Conservation (phyloP, 30 jellyfish, hydroid and myxozoan species). For the Pelagia noctiluca region DNA sequence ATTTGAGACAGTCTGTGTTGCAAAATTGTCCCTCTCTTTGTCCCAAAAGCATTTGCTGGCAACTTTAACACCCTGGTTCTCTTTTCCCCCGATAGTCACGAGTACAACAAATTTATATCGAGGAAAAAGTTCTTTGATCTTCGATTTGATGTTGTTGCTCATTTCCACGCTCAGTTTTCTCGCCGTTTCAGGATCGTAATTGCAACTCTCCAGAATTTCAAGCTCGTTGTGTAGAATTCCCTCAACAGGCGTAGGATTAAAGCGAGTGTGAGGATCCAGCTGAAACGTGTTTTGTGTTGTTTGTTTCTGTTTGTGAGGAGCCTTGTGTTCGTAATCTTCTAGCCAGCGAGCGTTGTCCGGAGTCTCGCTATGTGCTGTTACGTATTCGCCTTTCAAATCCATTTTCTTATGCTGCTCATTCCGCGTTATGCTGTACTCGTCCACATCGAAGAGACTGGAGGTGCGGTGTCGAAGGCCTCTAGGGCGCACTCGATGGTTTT, state of each 20-base stretch:
- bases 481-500: not conserved
- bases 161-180: conserved; percentile 23
- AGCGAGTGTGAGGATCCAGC: conserved; percentile 42
- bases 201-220: conserved; percentile 9
- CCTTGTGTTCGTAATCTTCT: not conserved
- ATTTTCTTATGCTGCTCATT: conserved; percentile 29
- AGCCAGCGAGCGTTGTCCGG: conserved; percentile 11
- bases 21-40: conserved; percentile 59
- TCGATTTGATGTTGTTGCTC: conserved; percentile 55
- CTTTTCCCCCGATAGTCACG: conserved; percentile 67
- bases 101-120: conserved; percentile 62
- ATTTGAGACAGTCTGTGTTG: conserved; percentile 59
- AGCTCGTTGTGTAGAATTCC: conserved; percentile 51
- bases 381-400: conserved; percentile 30
- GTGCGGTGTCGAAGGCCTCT: conserved; percentile 28
- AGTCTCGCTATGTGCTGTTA: conserved; percentile 40
- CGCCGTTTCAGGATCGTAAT: conserved; percentile 51
- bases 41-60: conserved; percentile 75
- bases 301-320: not conserved
- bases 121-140: conserved; percentile 50
- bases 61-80: conserved; percentile 59
- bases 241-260: conserved; percentile 46
- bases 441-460: conserved; percentile 53
- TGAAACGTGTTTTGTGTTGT: conserved; percentile 52
- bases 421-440: not conserved